Base-by-base conservation (phyloP, 2,888 invertebrate genomes). In the Masnerella sp. region DNA sequence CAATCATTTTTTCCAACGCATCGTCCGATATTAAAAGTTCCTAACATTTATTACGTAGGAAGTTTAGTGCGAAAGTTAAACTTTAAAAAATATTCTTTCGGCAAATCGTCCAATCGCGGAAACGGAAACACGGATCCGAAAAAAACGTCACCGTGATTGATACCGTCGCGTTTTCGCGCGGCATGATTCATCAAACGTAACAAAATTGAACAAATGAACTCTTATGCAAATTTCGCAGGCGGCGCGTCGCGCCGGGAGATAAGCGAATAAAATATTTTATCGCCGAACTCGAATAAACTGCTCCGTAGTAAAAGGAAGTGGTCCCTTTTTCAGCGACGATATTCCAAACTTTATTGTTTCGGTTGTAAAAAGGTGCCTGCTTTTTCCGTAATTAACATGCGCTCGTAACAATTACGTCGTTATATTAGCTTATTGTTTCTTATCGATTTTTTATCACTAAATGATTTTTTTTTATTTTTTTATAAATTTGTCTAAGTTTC, bases 151-250 rank as follows among this genome's bases (percentile, higher is more conserved):
- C 17, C 18, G 42, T 43, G 51, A 62, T 62, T 62, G 51, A 61
- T 61, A 42, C 32, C 20, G 40, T 38, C 47, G 47, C 36, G 22
- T 59, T 59, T 59, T 28, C 22, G 18, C 18, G 61, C 17, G 30
- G 25, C 32, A 49, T 49, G 40, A 52, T 64, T 64, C 25, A 64
- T 45, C 52, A 52, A 52, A 52, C 9, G 43, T 52, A 64, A 28
- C 36, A 40, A 52, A 52, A 52, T 52, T 34, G 64, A 64, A 52
- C 52, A 64, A 64, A 64, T 64, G 43, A 64, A 64, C 25, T 62
- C 38, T 52, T 64, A 64, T 52, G 64, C 54, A 64, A 64, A 64
- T 64, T 54, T 32, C 14, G 22, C 40, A 32, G 49, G 28, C 28
- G 52, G 20, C 34, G 28, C 36, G 52, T 38, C 34, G 34, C 36